Evolutionary conservation across 2,888 invertebrate species (phyloP).

Genomic region (Xylocampa areola): DNA sequence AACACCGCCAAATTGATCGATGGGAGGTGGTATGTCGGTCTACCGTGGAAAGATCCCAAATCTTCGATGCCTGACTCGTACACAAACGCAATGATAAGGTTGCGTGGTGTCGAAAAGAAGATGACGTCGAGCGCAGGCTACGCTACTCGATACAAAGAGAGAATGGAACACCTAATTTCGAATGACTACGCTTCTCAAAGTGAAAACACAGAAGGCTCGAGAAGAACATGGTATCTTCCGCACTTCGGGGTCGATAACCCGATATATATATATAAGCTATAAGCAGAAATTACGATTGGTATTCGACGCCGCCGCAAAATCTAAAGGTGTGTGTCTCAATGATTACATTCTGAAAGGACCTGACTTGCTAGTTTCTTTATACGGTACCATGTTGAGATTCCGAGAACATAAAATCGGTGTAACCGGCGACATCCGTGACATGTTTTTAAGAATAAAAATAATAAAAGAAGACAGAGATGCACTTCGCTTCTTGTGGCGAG

Average conservation of each 20-base stretch:
- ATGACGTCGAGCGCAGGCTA: not conserved
- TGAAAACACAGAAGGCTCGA: slow-evolving; percentile 44
- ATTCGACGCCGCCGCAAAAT: slow-evolving; percentile 48
- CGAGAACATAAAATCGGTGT: slow-evolving; percentile 37
- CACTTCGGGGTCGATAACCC: slow-evolving; percentile 58
- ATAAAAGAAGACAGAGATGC: no score
- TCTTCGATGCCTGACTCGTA: slow-evolving; percentile 4
- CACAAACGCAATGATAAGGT: not conserved
- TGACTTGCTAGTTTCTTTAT: slow-evolving; percentile 38
- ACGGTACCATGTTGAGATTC: slow-evolving; percentile 48
- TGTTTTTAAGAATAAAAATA: no score
- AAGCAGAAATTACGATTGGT: slow-evolving; percentile 35
- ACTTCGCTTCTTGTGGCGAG: no score
- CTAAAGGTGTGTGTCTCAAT: slow-evolving; percentile 36
- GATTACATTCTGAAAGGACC: slow-evolving; percentile 48
- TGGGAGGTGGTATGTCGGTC: slow-evolving; percentile 10
- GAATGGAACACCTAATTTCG: not conserved
- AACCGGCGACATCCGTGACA: no score
- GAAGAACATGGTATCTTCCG: no score
- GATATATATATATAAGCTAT: no score
- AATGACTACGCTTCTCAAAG: slow-evolving; percentile 2
- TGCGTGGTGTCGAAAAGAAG: not conserved
- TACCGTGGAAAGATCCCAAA: slow-evolving; percentile 8
- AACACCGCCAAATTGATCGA: not conserved
- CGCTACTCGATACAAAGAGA: slow-evolving; percentile 1